Evolutionary conservation across 2,113 vertebrate species (phyloP).

Genomic region (Silurus meridionalis): DNA sequence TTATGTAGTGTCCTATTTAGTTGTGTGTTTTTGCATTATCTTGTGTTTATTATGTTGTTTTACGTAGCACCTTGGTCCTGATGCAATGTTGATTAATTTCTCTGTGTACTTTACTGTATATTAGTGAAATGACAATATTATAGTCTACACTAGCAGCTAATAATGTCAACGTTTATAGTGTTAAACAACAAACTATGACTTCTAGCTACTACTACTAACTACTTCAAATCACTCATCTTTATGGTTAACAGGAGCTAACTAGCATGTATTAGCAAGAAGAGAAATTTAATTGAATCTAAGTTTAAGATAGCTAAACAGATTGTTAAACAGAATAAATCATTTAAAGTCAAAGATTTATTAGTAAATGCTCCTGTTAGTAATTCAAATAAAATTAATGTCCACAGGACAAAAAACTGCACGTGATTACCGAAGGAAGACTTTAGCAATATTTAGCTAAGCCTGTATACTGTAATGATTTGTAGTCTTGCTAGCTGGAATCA

Average conservation of each 20-base stretch:
- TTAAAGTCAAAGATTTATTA: not conserved
- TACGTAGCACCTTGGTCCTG: too few relatives aligned
- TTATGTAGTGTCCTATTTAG: too few relatives aligned
- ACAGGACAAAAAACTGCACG: too few relatives aligned
- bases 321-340: not conserved
- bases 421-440: not conserved
- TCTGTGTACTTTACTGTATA: too few relatives aligned
- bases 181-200: not conserved
- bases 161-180: not conserved
- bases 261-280: not conserved
- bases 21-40: too few relatives aligned
- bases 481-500: not conserved
- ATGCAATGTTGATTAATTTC: too few relatives aligned
- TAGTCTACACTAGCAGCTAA: not conserved
- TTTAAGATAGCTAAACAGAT: not conserved
- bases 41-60: too few relatives aligned
- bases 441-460: not conserved
- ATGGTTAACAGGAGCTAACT: not conserved
- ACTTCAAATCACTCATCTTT: not conserved
- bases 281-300: not conserved
- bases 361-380: too few relatives aligned
- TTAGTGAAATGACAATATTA: too few relatives aligned
- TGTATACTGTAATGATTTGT: not conserved
- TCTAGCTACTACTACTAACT: too few relatives aligned
- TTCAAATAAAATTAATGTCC: too few relatives aligned